Conservation (phyloP, 2,113 vertebrate species). For the Sylvia atricapilla region DNA sequence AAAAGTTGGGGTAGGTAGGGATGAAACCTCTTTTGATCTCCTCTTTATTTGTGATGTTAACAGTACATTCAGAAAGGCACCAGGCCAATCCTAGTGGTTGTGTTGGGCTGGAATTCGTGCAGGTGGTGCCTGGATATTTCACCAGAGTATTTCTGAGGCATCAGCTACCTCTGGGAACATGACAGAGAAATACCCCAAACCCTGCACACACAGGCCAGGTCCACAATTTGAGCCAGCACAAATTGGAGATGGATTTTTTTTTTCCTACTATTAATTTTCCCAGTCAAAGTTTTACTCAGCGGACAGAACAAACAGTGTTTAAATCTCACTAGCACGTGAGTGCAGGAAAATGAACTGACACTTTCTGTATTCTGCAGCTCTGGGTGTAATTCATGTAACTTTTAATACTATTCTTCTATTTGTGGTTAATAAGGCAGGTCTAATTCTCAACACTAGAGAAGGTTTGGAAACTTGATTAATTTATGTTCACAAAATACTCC, state of each 20-base stretch:
- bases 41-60: not conserved
- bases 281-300: not conserved
- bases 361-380: not conserved
- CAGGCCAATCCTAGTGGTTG: not conserved
- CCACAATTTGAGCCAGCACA: not conserved
- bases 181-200: accelerated
- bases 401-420: not conserved
- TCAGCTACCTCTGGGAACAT: not conserved
- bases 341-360: not conserved
- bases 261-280: not conserved
- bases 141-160: not conserved
- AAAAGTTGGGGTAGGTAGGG: not conserved
- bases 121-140: not conserved
- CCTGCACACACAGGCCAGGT: not conserved
- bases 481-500: not conserved
- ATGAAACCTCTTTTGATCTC: not conserved
- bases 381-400: not conserved
- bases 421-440: not conserved
- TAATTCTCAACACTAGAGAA: not conserved
- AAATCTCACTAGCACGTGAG: not conserved
- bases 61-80: not conserved
- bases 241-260: not conserved
- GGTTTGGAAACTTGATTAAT: not conserved
- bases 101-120: not conserved
- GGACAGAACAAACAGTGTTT: not conserved